Base-by-base conservation (phyloP, 2,797 vertebrate genomes). In the Capromys pilorides region DNA sequence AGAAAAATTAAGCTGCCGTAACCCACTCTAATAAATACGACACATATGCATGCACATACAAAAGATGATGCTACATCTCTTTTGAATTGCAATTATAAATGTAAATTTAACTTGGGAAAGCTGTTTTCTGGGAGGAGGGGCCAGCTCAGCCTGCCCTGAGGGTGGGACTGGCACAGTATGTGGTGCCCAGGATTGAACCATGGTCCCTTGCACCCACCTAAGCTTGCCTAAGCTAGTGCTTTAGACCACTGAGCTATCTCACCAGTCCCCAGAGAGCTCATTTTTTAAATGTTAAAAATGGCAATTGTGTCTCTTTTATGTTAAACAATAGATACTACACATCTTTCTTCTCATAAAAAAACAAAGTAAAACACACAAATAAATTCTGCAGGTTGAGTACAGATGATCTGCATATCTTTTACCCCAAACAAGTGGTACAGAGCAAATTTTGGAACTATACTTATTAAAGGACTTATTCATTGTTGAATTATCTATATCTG, bases 381-480 rank as follows among this genome's bases (percentile, higher is more conserved):
- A 80, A 86, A 61, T 91, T n/a, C 45, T 83, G 64, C 67, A 13
- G 31, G 61, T 6, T 83, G n/a, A 51, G 5, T 61, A 14, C 11
- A 89, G n/a, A 24, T 59, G 39, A 77, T 0, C 24, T 61, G 4
- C 0, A 19, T 45, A 83, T 66, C 0, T 91, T 93, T 90, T 92
- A 88, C 5, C 24, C 31, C 16, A 39, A 83, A 64, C 64, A 92
- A 14, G 31, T 67, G 16, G 1, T 64, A 80, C 22, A n/a, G 4
- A 93, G 28, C 94, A 93, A 77, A 57, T 11, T 33, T 73, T 14
- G 91, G 69, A 94, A 64, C 22, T 6, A 71, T 16, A 33, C 31
- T 90, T 86, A 95, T 88, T 61, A 93, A 94, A 94, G 84, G 59
- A 90, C 11, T 8, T 21, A 64, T 80, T 91, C 54, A 79, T 39